Evolutionary conservation across 2,888 invertebrate genomes (phyloP), one percentile per base, ranked within the genome.

Genomic region (Eristalinus sepulchralis): DNA sequence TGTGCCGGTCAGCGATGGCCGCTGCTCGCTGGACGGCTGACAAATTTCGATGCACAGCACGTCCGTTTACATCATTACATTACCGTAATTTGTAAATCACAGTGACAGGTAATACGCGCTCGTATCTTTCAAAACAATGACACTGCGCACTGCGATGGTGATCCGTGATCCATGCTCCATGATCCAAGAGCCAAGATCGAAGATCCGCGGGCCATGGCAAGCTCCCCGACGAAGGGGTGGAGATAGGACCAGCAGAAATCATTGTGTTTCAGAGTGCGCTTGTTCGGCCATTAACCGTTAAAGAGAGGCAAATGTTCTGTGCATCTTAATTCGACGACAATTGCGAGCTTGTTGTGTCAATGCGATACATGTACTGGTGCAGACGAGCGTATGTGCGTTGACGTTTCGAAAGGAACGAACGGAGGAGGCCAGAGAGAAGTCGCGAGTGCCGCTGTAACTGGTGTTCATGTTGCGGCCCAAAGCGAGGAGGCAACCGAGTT

Each of bases 21-120:
- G n/a, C 17, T 6, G 53, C 5, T 17, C 53, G 53, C n/a, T 6
- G 53, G 10, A 13, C 17, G 59, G 39, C 53, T 60, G 22, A 24
- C 22, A 57, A 60, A 20, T 78, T 77, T 34, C 68, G 81, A 70
- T 70, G 64, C 73, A n/a, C 33, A 20, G 63, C 85, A 85, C 85
- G 85, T 85, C 60, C 82, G 24, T 81, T 81, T 85, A 73, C 85
- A 82, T 73, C 82, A 78, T 82, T 82, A 73, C 85, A 77, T 57
- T 78, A 73, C 72, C 33, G 82, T 85, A 78, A 77, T 85, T 77
- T 53, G 63, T 82, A 82, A 82, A 82, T 85, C 85, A 85, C 77
- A 55, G 67, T 67, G 72, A 67, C 80, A 73, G 64, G 72, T 73
- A 85, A 73, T 70, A 70, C 77, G 31, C 77, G 76, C 85, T 76